A percentile compares a stretch with the other conserved stretches of the same genome.
Conservation (phyloP, 1,140 invertebrate genomes). For the Homarus americanus region DNA sequence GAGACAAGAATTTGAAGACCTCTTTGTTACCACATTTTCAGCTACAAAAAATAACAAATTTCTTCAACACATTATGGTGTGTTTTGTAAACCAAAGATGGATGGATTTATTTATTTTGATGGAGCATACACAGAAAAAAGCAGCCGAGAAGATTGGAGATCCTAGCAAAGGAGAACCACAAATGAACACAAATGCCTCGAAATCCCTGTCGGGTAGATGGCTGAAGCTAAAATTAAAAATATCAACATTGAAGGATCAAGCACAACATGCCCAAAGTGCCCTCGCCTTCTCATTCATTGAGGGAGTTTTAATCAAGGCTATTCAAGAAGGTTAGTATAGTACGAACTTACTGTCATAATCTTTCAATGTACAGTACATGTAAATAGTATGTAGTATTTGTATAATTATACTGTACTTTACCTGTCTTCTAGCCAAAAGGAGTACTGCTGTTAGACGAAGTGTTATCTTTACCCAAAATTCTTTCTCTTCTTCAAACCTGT, state of each 20-base stretch:
- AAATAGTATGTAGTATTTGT: background rate
- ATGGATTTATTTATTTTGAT: slow-evolving; percentile 85
- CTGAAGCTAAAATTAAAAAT: slow-evolving; percentile 84
- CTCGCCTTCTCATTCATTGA: slow-evolving; percentile 95
- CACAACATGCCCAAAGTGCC: slow-evolving; percentile 84
- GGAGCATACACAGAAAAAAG: slow-evolving; percentile 85
- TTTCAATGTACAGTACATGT: background rate
- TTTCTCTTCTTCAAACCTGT: too few species aligned
- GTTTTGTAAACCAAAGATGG: slow-evolving; percentile 62
- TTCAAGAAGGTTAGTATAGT: slow-evolving; percentile 85
- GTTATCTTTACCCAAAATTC: too few species aligned
- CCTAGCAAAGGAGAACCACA: background rate
- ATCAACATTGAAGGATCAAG: slow-evolving; percentile 82
- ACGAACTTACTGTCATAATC: background rate
- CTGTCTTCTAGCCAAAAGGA: background rate
- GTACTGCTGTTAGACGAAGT: background rate
- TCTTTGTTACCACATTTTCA: slow-evolving; percentile 90
- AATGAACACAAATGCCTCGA: slow-evolving; percentile 57
- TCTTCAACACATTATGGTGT: slow-evolving; percentile 86
- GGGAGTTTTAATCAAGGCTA: slow-evolving; percentile 93
- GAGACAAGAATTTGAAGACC: slow-evolving; percentile 89
- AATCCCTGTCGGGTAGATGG: slow-evolving; percentile 80
- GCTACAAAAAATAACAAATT: slow-evolving; percentile 91
- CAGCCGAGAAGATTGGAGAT: slow-evolving; percentile 79
- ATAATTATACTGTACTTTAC: background rate